Conservation (phyloP, 1,140 invertebrate genomes). For the Cydia pomonella region DNA sequence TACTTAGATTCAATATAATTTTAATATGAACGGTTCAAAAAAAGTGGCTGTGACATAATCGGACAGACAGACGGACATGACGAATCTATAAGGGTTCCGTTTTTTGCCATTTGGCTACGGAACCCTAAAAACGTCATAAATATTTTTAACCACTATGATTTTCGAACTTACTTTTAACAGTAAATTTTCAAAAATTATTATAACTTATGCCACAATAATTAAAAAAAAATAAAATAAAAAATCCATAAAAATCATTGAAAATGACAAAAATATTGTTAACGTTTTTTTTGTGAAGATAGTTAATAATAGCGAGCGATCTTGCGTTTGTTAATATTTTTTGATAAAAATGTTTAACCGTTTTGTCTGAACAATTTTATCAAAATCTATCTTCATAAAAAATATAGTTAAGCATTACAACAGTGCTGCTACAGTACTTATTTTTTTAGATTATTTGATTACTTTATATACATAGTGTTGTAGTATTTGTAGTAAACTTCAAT, state of each 20-base stretch:
- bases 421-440: slow-evolving; percentile 55
- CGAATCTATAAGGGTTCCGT: no score
- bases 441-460: slow-evolving; percentile 43
- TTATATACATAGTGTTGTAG: not conserved
- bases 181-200: not conserved
- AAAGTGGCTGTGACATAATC: no score
- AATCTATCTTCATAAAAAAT: slow-evolving; percentile 42
- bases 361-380: not conserved
- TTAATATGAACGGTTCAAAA: slow-evolving; percentile 49
- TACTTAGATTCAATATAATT: slow-evolving; percentile 46
- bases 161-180: slow-evolving; percentile 6
- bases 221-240: slow-evolving; percentile 22
- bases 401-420: slow-evolving; percentile 40
- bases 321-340: not conserved
- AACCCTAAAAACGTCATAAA: slow-evolving; percentile 62
- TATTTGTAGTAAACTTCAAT: not conserved
- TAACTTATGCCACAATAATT: slow-evolving; percentile 16
- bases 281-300: slow-evolving; percentile 26
- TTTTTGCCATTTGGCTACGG: no score
- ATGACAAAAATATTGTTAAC: slow-evolving; percentile 30
- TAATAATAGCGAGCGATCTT: not conserved
- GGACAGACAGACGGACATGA: no score
- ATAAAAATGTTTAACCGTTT: not conserved
- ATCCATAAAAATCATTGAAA: slow-evolving; percentile 15
- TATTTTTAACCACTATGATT: slow-evolving; percentile 36